These are phyloP conservation scores for Sitodiplosis mosellana DNA, from an alignment of 1,140 invertebrate genomes.

Conservation along the genomic window DNA sequence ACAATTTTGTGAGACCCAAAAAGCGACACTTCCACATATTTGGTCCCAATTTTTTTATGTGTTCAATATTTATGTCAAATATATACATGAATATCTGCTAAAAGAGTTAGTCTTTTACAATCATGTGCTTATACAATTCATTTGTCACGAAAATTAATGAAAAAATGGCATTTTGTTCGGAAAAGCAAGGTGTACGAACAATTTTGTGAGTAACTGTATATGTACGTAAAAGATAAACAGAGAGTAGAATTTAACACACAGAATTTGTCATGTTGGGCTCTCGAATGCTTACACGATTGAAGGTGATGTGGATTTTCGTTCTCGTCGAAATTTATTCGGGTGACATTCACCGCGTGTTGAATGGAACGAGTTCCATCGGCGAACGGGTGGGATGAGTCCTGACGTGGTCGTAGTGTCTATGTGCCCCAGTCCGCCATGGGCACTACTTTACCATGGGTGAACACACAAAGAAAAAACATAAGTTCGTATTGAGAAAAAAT, in stretches of 20 bases:
- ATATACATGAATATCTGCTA: too few relatives aligned
- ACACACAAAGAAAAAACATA: background rate
- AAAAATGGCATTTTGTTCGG: too few relatives aligned
- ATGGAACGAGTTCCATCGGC: conserved; percentile 36
- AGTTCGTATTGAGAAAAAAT: too few relatives aligned
- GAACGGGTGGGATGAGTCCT: conserved; percentile 14
- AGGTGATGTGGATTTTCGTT: conserved; percentile 4
- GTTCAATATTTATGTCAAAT: too few relatives aligned
- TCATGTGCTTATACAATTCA: background rate
- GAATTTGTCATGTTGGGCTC: too few relatives aligned
- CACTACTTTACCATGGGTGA: too few relatives aligned
- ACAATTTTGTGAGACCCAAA: too few relatives aligned
- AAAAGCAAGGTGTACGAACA: background rate
- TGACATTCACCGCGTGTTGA: conserved; percentile 5
- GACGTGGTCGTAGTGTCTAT: background rate
- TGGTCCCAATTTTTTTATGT: too few relatives aligned
- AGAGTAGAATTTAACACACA: too few relatives aligned
- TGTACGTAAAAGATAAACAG: background rate
- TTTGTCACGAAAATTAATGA: too few relatives aligned
- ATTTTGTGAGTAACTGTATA: background rate
- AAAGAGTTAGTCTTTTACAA: too few relatives aligned
- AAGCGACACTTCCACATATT: too few relatives aligned
- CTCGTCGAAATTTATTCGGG: conserved; percentile 5
- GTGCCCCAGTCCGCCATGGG: background rate
- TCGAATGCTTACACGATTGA: background rate